phyloP scores from a whole-genome alignment of 2,113 vertebrate species.

The Coryphaenoides rupestris region DNA sequence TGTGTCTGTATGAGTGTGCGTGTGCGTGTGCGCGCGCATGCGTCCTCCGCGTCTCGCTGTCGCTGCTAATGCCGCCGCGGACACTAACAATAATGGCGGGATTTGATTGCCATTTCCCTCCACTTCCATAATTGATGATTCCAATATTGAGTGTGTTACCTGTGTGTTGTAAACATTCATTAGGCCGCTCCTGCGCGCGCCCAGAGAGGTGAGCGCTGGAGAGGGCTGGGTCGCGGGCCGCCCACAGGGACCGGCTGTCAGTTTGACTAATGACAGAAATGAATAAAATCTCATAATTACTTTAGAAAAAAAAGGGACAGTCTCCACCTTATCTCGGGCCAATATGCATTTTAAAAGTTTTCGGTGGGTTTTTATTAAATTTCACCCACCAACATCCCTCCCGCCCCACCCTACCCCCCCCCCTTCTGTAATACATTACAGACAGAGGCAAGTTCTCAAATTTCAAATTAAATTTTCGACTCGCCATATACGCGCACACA shows the following conservation, averaged over 20 bases:
- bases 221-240: constrained; percentile 74
- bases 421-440: constrained; percentile 69
- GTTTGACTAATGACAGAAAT: constrained; percentile 84
- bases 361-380: constrained; percentile 79
- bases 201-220: constrained; percentile 80
- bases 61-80: constrained; percentile 52
- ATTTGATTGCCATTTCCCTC: constrained; percentile 83
- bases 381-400: constrained; percentile 47
- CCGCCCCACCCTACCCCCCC: constrained; percentile 15
- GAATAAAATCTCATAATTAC: constrained; percentile 83
- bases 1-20: too few relatives aligned
- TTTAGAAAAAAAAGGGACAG: constrained; percentile 71
- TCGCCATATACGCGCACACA: constrained; percentile 65
- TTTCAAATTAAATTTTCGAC: constrained; percentile 79
- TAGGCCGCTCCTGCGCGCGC: constrained; percentile 59
- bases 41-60: constrained; percentile 34
- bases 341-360: constrained; percentile 80
- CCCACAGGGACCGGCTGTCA: constrained; percentile 81
- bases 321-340: constrained; percentile 76
- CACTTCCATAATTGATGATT: constrained; percentile 88
- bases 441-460: constrained; percentile 77
- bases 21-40: neutral
- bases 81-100: constrained; percentile 79
- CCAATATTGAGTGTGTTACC: constrained; percentile 94
- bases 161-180: constrained; percentile 92